Evolutionary conservation across 1,140 invertebrate species (phyloP), one percentile per base, ranked within the genome.

Genomic region (Nomia melanderi): DNA sequence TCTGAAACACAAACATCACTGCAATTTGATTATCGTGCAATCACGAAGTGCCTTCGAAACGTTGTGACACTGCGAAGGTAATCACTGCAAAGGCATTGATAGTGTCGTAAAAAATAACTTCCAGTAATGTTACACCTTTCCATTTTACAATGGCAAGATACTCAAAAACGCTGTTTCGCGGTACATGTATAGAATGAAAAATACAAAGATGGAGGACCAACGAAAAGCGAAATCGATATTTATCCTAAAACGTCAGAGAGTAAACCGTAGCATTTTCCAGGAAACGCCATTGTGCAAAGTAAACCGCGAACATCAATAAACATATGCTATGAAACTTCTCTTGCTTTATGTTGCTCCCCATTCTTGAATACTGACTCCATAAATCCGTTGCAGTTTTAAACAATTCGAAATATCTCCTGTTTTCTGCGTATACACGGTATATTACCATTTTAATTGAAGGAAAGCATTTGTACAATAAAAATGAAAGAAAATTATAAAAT

Each of bases 251-350:
- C 6, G 27, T 56, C 25, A 14, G 54, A 7, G 11, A 1, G 27
- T 56, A 56, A 56, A 56, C 54, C 54, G 12, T 56, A 29, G 27
- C 27, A 20, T 56, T 56, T 56, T 56, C 27, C 54, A 56, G 12
- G 27, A 27, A 56, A 56, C 6, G 27, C 54, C 20, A 56, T 56
- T 56, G 27, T 12, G 27, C 11, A 12, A 27, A 56, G 27, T 56
- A 56, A 56, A 56, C 54, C 11, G 54, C 25, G 54, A 27, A 29
- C 27, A 56, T 56, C 54, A 27, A 56, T 56, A 56, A 56, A 56
- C 1, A 14, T 12, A 27, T 56, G 29, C 17, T 56, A 27, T 17
- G 54, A 29, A 56, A 29, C 27, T 17, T 56, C 54, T 56, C 29
- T 29, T 27, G 27, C 4, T 56, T 29, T 12, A 27, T 12, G 27